Base-by-base conservation (phyloP, 2,113 vertebrate genomes). In the Pithys albifrons region DNA sequence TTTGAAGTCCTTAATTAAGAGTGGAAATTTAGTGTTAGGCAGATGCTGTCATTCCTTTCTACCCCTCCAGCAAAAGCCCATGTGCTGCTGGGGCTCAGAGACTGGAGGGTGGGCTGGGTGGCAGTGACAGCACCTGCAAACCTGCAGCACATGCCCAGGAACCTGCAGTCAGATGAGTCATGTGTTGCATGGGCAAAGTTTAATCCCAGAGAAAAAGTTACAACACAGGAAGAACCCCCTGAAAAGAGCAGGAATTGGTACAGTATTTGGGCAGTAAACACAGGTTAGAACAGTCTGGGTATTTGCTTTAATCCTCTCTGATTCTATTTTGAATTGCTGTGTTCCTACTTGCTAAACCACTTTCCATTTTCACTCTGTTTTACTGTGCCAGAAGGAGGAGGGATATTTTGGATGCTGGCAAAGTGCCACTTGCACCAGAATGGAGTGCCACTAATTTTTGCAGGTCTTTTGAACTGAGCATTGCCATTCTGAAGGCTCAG, bases 401-500 rank as follows among this genome's bases (percentile, higher is more conserved):
- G 95, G 97, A 89, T 97, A 94, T 98, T 97, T 97, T 97, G 97
- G 95, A 96, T 96, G 90, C 95, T 94, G 96, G 94, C 96, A 71
- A 96, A 94, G 79, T 82, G 95, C 94, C 83, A 67, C 67, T 71
- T 71, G 86, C 83, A 82, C 70, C 71, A 45, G 70, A 52, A 92
- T 27, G 89, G 79, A 76, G 61, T 66, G 78, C 70, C 88, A 71
- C 43, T 17, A 28, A 78, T 93, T 87, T 82, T 61, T 94, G 79
- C 82, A 67, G 78, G 16, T 81, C 52, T 92, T 46, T 61, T 80
- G 85, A 79, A 22, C 29, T 2, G 14, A 78, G 59, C 46, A 6
- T 46, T 80, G 55, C 71, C 54, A 8, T 77, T 49, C 73, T 23
- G 54, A 6, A 15, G 46, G 66, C 52, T 75, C 64, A 10, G 70